Percentiles rank a stretch among this genome's conserved stretches.
Conservation (phyloP, 35 echinoderm and acorn worm species). For the Lytechinus variegatus region DNA sequence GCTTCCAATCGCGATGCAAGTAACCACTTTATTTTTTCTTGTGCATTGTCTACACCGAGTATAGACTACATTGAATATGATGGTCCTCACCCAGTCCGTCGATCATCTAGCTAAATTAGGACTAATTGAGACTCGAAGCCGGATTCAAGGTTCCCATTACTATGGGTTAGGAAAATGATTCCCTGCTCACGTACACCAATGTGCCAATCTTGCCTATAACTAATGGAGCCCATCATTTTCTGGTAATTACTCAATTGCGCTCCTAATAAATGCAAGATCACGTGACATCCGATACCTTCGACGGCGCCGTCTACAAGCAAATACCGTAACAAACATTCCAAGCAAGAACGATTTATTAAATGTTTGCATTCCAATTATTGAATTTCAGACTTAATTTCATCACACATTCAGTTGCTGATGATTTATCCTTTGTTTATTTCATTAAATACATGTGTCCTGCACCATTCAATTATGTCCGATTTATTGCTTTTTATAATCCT, state of each 20-base stretch:
- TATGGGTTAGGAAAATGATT: not conserved
- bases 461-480: not conserved
- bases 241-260: not conserved
- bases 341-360: constrained; percentile 6
- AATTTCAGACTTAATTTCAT: not conserved
- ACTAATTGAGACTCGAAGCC: not conserved
- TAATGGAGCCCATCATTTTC: constrained; percentile 2
- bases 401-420: not conserved
- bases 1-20: not conserved
- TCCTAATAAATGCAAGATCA: not conserved
- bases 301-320: not conserved
- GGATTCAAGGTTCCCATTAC: constrained; percentile 9
- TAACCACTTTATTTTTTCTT: not conserved
- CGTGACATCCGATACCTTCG: not conserved
- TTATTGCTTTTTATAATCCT: not conserved
- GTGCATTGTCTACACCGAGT: not conserved
- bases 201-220: not conserved
- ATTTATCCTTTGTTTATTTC: not conserved
- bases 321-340: not conserved
- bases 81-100: not conserved
- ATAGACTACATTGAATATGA: not conserved
- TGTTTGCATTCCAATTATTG: not conserved
- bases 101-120: not conserved
- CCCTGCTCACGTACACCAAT: not conserved
- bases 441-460: not conserved